Conservation (phyloP, 2,888 invertebrate species). For the Arrhopalites spinosus region DNA sequence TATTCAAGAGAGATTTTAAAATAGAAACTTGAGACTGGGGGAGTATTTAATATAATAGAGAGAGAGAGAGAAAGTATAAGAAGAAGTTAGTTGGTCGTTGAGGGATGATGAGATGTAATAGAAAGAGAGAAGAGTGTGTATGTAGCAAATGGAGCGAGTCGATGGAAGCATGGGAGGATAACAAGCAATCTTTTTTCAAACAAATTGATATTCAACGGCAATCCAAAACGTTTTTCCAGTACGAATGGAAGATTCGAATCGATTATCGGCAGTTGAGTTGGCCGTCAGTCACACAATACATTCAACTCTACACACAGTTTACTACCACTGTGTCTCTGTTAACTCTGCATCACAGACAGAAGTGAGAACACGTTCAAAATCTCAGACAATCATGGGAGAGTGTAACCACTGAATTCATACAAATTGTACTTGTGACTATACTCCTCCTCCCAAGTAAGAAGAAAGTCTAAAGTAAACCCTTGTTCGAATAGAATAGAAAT, state of each 20-base stretch:
- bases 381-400: no score
- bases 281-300: background rate
- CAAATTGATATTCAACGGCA: slow-evolving; percentile 50
- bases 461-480: slow-evolving; percentile 25
- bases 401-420: no score
- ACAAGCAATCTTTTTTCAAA: slow-evolving; percentile 51
- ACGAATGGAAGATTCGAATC: slow-evolving; percentile 32
- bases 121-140: slow-evolving; percentile 18
- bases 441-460: background rate
- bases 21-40: background rate
- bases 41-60: background rate
- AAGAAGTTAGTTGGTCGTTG: background rate
- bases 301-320: background rate
- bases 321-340: no score
- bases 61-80: background rate
- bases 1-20: background rate
- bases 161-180: slow-evolving; percentile 39
- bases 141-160: slow-evolving; percentile 33
- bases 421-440: no score
- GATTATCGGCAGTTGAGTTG: slow-evolving; percentile 23
- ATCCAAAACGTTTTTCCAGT: slow-evolving; percentile 37
- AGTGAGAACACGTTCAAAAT: no score
- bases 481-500: slow-evolving; percentile 32
- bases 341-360: no score
- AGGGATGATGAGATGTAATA: slow-evolving; percentile 8